phyloP scores from a whole-genome alignment of 2,113 vertebrate species.

The Oryzias melastigma region DNA sequence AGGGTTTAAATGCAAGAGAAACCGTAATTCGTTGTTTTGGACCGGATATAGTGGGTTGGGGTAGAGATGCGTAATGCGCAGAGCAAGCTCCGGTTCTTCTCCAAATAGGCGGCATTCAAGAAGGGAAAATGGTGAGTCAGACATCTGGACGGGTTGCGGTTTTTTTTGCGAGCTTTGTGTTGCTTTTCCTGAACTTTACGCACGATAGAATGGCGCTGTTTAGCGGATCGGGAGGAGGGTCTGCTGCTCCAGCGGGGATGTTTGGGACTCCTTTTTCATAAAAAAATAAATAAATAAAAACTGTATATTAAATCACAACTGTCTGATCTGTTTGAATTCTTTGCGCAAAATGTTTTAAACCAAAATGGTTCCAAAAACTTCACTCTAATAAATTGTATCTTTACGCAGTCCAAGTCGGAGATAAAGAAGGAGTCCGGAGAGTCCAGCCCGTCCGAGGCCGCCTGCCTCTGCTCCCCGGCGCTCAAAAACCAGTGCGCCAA shows the following conservation, averaged over 20 bases:
- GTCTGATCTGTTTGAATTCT: background rate
- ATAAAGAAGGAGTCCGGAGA: slow-evolving; percentile 69
- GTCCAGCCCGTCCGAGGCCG: slow-evolving; percentile 57
- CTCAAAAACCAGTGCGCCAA: slow-evolving; percentile 67
- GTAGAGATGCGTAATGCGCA: slow-evolving; percentile 70
- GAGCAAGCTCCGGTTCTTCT: slow-evolving; percentile 61
- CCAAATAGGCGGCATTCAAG: slow-evolving; percentile 61
- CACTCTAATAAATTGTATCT: background rate
- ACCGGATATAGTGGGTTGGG: slow-evolving; percentile 79
- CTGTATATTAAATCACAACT: too few relatives aligned
- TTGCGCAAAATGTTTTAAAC: background rate
- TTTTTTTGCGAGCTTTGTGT: slow-evolving; percentile 29
- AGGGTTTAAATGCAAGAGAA: slow-evolving; percentile 93
- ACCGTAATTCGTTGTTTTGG: slow-evolving; percentile 87
- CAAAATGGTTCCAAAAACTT: background rate
- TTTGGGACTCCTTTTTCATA: background rate
- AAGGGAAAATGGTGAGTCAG: slow-evolving; percentile 71
- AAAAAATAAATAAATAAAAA: background rate
- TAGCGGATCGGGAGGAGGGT: background rate
- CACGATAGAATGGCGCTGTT: background rate
- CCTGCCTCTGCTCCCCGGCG: slow-evolving; percentile 59
- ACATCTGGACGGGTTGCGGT: slow-evolving; percentile 48
- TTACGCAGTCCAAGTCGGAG: slow-evolving; percentile 61
- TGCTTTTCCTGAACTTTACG: slow-evolving; percentile 18
- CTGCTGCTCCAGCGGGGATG: background rate